Percentiles rank a stretch among this genome's conserved stretches.
These are phyloP conservation scores for Caloenas nicobarica DNA, from an alignment of 2,113 vertebrate genomes.

Conservation along the genomic window DNA sequence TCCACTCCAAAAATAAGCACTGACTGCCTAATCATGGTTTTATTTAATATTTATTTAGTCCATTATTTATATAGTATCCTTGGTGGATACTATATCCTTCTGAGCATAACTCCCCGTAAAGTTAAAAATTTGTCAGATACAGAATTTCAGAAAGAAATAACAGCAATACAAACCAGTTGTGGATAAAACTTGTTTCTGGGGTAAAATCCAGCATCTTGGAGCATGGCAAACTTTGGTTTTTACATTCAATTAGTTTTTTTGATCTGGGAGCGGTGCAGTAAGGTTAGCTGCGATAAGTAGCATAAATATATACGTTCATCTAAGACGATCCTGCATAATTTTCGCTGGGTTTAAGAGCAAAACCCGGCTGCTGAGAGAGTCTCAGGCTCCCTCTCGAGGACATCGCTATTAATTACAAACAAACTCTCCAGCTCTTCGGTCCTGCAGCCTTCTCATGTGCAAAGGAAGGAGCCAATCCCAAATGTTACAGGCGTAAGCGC, in stretches of 20 bases:
- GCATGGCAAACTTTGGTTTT: accelerated
- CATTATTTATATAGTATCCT: not conserved
- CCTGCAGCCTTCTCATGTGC: accelerated
- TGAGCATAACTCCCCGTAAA: not conserved
- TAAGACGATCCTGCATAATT: accelerated
- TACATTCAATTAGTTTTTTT: not conserved
- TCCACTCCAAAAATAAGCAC: not conserved
- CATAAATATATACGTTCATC: accelerated
- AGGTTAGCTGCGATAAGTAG: not conserved
- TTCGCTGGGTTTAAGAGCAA: accelerated
- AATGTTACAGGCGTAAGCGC: accelerated
- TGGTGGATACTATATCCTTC: not conserved
- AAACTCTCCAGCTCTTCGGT: not conserved
- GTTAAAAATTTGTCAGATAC: not conserved
- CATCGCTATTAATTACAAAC: not conserved
- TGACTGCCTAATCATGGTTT: not conserved
- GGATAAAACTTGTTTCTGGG: not conserved
- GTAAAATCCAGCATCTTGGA: not conserved
- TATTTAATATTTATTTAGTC: not conserved
- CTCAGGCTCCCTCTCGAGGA: conserved; percentile 56
- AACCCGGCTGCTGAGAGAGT: not conserved
- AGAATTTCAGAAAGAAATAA: not conserved
- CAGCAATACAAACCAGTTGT: not conserved
- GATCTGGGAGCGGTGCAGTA: accelerated
- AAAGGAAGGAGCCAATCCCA: not conserved